Base-by-base conservation (phyloP, 2,113 vertebrate species). In the Panurus biarmicus region DNA sequence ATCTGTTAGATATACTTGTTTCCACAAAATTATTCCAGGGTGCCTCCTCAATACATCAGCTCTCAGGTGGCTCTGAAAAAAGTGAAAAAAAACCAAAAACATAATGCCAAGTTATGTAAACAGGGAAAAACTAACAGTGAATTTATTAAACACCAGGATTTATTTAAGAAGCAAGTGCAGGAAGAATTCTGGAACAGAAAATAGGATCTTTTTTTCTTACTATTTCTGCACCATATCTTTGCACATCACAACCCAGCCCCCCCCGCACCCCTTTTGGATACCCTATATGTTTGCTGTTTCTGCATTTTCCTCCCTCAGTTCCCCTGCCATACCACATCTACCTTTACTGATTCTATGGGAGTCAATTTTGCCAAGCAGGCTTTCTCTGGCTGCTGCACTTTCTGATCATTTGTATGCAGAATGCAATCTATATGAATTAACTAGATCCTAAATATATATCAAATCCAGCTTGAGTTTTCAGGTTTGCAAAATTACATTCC, bases 371-470 rank as follows among this genome's bases (percentile, higher is more conserved):
- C 60, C 69, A 60, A 86, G 61, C 28, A 60, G 60, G 21, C 56
- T 91, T 93, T 91, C 48, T 86, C 81, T 88, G 74, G 56, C 67
- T 82, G 33, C 53, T 89, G 71, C 65, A 67, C 90, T 93, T 96
- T 95, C 26, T 54, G 60, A 85, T 94, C 53, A 91, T 96, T 90
- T 87, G 67, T 85, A 93, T 87, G 79, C 83, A 95, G 61, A 85
- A 78, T 73, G 66, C 73, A 84, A 89, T 91, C 88, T 87, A 50
- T 87, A 74, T 76, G 70, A 89, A 95, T 89, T 92, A 94, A 87
- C 74, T 93, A 76, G 87, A 64, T 94, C 92, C 88, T 94, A 95
- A 92, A 96, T 93, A 95, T 93, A 96, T 77, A 93, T 94, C 89
- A 89, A 94, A 94, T 86, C 84, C 69, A 95, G 44, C 78, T 67